A percentile compares a stretch with the other conserved stretches of the same genome.
These are phyloP conservation scores for Nephrocerus scutellatus DNA, from an alignment of 2,888 invertebrate species.

Conservation along the genomic window DNA sequence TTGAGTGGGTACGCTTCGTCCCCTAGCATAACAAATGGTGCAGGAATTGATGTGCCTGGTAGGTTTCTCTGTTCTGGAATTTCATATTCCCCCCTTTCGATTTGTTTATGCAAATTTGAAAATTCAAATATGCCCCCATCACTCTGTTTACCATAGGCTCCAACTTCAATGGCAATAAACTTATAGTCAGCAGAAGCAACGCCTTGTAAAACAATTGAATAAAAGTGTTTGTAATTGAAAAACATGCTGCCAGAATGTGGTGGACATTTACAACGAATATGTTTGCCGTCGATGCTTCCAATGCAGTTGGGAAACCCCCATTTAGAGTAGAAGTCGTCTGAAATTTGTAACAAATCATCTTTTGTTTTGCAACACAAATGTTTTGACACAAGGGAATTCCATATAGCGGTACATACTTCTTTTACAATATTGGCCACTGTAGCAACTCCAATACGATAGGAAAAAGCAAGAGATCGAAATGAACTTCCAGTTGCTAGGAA, in stretches of 20 bases:
- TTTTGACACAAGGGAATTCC: slow-evolving; percentile 1
- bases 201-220: slow-evolving; percentile 7
- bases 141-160: slow-evolving; percentile 4
- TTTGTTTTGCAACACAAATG: slow-evolving; percentile 3
- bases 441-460: neutral
- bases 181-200: slow-evolving; percentile 5
- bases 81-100: slow-evolving; percentile 9
- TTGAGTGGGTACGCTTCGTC: slow-evolving; percentile 10
- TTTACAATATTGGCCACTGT: neutral
- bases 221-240: slow-evolving; percentile 5
- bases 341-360: slow-evolving; percentile 1
- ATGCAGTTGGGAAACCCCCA: slow-evolving; percentile 2
- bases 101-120: slow-evolving; percentile 9
- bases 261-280: slow-evolving; percentile 9
- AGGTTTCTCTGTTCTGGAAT: slow-evolving; percentile 4
- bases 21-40: slow-evolving; percentile 8
- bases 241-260: slow-evolving; percentile 5
- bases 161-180: slow-evolving; percentile 9
- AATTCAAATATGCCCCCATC: slow-evolving; percentile 10
- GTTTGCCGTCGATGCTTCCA: slow-evolving; percentile 6
- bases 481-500: slow-evolving; percentile 3
- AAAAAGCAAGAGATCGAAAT: too few species aligned
- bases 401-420: slow-evolving; percentile 3
- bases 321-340: neutral
- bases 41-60: slow-evolving; percentile 5